Evolutionary conservation across 2,888 invertebrate species (phyloP).

Genomic region (Calameuta idolon): DNA sequence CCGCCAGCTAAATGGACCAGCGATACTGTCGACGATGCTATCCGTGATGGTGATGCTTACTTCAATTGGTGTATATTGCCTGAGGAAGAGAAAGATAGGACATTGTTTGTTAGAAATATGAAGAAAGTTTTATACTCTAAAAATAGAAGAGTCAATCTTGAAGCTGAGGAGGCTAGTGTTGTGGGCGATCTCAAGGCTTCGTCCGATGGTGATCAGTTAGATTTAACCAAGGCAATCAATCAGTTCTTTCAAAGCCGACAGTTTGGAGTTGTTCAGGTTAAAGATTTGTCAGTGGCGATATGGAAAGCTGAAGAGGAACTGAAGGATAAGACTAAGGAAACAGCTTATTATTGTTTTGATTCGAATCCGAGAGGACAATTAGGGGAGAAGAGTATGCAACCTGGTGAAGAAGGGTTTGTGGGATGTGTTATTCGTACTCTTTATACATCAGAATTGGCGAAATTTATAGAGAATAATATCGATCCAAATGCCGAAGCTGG

Average conservation of each 20-base stretch:
- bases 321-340: slow-evolving; percentile 35
- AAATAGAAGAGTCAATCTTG: slow-evolving; percentile 58
- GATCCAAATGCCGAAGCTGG: slow-evolving; percentile 38
- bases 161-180: slow-evolving; percentile 54
- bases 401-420: slow-evolving; percentile 31
- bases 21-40: slow-evolving; percentile 64
- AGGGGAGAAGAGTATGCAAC: slow-evolving; percentile 13
- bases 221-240: slow-evolving; percentile 58
- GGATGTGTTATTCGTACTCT: slow-evolving; percentile 65
- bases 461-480: slow-evolving; percentile 56
- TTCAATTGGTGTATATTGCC: slow-evolving; percentile 61
- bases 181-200: slow-evolving; percentile 59
- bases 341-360: slow-evolving; percentile 67
- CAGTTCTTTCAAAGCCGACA: slow-evolving; percentile 60
- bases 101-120: slow-evolving; percentile 59
- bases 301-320: slow-evolving; percentile 64
- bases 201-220: slow-evolving; percentile 43
- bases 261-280: slow-evolving; percentile 62
- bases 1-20: slow-evolving; percentile 54
- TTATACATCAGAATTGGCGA: slow-evolving; percentile 55
- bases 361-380: slow-evolving; percentile 64
- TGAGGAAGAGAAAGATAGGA: slow-evolving; percentile 45
- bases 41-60: slow-evolving; percentile 65
- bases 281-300: slow-evolving; percentile 61
- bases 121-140: slow-evolving; percentile 59